Conservation (phyloP, 2,888 invertebrate species). For the Drosophila lutescens region DNA sequence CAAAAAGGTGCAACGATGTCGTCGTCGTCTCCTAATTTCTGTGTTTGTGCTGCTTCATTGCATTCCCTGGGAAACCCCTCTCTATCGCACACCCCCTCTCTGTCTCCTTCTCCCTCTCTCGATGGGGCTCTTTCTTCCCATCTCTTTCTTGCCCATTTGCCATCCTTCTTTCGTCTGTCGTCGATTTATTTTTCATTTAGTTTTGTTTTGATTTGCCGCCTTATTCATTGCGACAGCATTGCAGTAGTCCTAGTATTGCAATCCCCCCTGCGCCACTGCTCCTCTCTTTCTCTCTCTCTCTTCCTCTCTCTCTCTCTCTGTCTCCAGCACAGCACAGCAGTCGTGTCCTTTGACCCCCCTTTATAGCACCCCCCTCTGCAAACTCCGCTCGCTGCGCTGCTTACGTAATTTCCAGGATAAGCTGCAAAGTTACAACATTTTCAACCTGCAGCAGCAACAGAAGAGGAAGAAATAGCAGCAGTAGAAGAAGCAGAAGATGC, state of each 20-base stretch:
- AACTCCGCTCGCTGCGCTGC: conserved; percentile 47
- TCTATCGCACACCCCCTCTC: conserved; percentile 12
- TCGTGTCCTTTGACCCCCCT: conserved; percentile 9
- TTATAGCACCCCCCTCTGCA: conserved; percentile 25
- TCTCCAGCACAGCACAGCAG: conserved; percentile 22
- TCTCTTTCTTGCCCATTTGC: conserved; percentile 1
- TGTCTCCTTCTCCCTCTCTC: not conserved
- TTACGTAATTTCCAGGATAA: conserved; percentile 79
- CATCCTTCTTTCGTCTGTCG: conserved; percentile 57
- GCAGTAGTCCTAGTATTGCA: conserved; percentile 73
- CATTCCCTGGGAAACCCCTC: conserved; percentile 40
- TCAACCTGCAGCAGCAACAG: conserved; percentile 48
- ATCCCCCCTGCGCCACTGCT: conserved; percentile 1
- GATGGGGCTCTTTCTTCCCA: not conserved
- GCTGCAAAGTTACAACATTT: conserved; percentile 79
- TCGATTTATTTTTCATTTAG: conserved; percentile 77
- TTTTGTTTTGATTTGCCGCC: conserved; percentile 81
- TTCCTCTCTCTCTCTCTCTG: conserved; percentile 2
- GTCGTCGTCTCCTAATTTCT: conserved; percentile 65
- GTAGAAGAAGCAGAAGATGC: conserved; percentile 12
- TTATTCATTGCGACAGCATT: conserved; percentile 80
- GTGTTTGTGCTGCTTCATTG: conserved; percentile 72
- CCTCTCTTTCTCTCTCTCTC: conserved; percentile 7
- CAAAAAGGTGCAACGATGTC: conserved; percentile 69
- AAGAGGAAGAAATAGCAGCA: conserved; percentile 17